Evolutionary conservation across 2,888 invertebrate genomes (phyloP).

Genomic region (Leucophora obtusa): DNA sequence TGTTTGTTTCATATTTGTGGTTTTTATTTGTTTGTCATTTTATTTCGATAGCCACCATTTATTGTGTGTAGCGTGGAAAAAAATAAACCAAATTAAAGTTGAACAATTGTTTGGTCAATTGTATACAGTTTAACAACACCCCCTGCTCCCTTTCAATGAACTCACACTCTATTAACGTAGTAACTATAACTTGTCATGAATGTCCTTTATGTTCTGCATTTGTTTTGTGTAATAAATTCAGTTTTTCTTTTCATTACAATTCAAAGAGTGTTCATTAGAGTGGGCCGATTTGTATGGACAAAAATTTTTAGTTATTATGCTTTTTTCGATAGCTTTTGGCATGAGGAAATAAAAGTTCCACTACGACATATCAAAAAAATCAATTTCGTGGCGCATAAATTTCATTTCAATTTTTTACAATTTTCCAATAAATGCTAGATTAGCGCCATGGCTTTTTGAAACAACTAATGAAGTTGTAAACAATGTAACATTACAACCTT

Average conservation of each 20-base stretch:
- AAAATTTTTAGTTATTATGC: too few species aligned
- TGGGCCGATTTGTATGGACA: too few species aligned
- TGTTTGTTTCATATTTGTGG: conserved; percentile 39
- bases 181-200: conserved; percentile 8
- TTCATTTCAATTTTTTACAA: too few species aligned
- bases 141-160: background rate
- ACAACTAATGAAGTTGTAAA: too few species aligned
- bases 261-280: conserved; percentile 1
- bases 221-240: conserved; percentile 35
- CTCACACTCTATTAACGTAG: conserved; percentile 15
- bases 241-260: conserved; percentile 36
- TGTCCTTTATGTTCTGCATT: background rate
- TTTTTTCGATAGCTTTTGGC: too few species aligned
- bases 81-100: conserved; percentile 11
- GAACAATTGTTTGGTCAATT: conserved; percentile 55
- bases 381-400: too few species aligned
- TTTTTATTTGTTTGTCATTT: conserved; percentile 56
- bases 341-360: too few species aligned
- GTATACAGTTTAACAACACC: conserved; percentile 52
- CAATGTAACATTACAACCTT: too few species aligned
- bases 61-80: conserved; percentile 3
- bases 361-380: too few species aligned
- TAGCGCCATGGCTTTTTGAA: too few species aligned
- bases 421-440: too few species aligned
- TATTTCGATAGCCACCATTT: conserved; percentile 50